Evolutionary conservation across 2,797 vertebrate species (phyloP).

Genomic region (Oceanodroma leucorhoa): DNA sequence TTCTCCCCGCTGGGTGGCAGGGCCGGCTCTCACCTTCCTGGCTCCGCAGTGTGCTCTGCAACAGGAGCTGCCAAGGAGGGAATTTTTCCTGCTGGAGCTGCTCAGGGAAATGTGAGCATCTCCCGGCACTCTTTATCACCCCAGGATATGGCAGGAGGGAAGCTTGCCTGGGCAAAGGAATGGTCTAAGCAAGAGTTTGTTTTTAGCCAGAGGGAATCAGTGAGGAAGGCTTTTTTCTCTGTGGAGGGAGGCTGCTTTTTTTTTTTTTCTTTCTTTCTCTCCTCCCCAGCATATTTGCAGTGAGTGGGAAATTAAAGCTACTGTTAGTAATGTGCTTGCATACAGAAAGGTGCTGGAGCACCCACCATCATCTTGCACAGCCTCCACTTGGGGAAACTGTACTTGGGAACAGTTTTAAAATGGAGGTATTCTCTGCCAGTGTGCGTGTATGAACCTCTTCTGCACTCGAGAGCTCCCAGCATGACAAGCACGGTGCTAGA

Average conservation of each 20-base stretch:
- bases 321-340: background rate
- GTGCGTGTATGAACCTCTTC: background rate
- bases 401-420: background rate
- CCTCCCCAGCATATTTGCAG: background rate
- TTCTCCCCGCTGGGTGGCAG: slow-evolving; percentile 35
- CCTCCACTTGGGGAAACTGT: background rate
- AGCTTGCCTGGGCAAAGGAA: background rate
- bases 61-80: background rate
- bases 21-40: background rate
- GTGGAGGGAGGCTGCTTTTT: background rate
- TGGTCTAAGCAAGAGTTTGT: background rate
- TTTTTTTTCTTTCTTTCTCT: background rate
- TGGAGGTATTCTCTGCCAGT: background rate
- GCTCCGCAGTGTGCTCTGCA: background rate
- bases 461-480: background rate
- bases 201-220: background rate
- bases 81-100: background rate
- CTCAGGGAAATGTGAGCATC: background rate
- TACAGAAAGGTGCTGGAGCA: background rate
- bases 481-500: background rate
- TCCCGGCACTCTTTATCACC: background rate
- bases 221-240: background rate
- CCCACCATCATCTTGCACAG: background rate
- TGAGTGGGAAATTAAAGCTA: background rate
- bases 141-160: background rate